These are phyloP conservation scores for Parthenolecanium corni DNA, from an alignment of 2,888 invertebrate genomes.

Conservation along the genomic window DNA sequence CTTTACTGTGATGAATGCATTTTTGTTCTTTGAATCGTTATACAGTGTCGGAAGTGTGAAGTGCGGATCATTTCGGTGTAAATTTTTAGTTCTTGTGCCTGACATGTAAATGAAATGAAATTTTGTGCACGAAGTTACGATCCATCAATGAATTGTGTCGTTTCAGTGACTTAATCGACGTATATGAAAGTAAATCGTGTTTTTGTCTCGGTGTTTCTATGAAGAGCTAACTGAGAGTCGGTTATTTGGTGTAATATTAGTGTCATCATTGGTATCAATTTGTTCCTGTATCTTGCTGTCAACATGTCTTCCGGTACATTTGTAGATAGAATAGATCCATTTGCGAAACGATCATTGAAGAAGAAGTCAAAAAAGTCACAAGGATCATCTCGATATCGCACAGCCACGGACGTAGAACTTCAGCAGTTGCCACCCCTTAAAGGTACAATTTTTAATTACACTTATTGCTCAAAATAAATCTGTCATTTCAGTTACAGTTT, in stretches of 20 bases:
- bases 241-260: neutral
- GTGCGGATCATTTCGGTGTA: neutral
- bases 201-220: neutral
- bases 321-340: slow-evolving; percentile 99
- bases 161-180: neutral
- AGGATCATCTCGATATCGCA: slow-evolving; percentile 96
- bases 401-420: slow-evolving; percentile 94
- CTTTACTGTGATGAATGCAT: neutral
- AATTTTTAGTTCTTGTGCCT: neutral
- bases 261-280: neutral
- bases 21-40: neutral
- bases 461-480: neutral
- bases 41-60: neutral
- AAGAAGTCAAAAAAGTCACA: slow-evolving; percentile 97
- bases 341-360: slow-evolving; percentile 93
- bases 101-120: neutral
- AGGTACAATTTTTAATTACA: slow-evolving; percentile 56
- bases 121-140: neutral
- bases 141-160: neutral
- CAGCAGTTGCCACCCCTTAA: slow-evolving; percentile 91
- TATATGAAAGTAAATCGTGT: neutral
- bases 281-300: slow-evolving; percentile 10
- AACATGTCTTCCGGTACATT: slow-evolving; percentile 56
- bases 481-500: too few relatives aligned
- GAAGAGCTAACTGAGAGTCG: neutral